Evolutionary conservation across 1,140 invertebrate species (phyloP).

Genomic region (Zaprionus davidi): DNA sequence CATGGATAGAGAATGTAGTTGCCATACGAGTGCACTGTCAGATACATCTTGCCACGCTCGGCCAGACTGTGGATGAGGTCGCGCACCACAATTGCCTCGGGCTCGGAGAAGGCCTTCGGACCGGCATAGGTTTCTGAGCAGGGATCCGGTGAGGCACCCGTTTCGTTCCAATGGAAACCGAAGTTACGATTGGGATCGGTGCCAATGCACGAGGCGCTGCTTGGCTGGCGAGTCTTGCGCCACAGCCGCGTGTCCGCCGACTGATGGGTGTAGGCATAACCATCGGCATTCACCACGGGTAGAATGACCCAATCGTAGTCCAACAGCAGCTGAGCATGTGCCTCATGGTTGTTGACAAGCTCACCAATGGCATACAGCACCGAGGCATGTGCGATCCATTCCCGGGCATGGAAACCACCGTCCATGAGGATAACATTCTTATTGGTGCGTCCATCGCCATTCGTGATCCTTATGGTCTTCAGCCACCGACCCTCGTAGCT

Average conservation of each 20-base stretch:
- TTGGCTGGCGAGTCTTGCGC: conserved; percentile 84
- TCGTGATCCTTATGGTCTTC: conserved; percentile 86
- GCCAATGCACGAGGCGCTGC: conserved; percentile 85
- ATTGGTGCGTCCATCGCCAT: conserved; percentile 65
- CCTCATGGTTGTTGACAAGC: conserved; percentile 85
- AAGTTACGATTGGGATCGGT: conserved; percentile 89
- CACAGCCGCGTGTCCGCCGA: conserved; percentile 85
- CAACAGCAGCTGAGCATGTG: conserved; percentile 83
- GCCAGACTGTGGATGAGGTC: conserved; percentile 85
- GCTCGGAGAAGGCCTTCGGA: conserved; percentile 88
- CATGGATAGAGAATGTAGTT: conserved; percentile 89
- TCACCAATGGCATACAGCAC: conserved; percentile 87
- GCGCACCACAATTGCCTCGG: conserved; percentile 86
- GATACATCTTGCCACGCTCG: conserved; percentile 86
- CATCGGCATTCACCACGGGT: conserved; percentile 86
- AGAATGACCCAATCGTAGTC: conserved; percentile 87
- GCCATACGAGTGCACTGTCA: conserved; percentile 89
- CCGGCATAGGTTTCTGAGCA: conserved; percentile 89
- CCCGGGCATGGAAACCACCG: conserved; percentile 87
- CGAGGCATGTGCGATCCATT: conserved; percentile 89
- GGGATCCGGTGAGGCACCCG: conserved; percentile 87
- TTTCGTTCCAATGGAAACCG: conserved; percentile 87
- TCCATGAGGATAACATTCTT: conserved; percentile 86
- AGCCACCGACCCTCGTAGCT: conserved; percentile 85
- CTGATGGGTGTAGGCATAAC: conserved; percentile 71